Evolutionary conservation across 2,888 invertebrate genomes (phyloP).

Genomic region (Sipha maydis): DNA sequence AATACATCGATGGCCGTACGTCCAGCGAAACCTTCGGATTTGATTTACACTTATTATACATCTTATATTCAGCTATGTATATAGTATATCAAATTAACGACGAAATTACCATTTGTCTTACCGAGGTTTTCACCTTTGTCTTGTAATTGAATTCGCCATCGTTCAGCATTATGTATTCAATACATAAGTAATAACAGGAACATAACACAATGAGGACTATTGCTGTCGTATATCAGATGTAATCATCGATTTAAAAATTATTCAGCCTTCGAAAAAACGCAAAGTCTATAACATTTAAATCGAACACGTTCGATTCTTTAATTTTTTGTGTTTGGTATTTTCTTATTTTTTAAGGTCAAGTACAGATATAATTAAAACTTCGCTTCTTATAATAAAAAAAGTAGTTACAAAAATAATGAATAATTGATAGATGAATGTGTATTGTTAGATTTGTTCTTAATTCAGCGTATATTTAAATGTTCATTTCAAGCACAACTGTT

Average conservation of each 20-base stretch:
- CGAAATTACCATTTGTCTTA: constrained; percentile 3
- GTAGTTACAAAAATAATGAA: too few species aligned
- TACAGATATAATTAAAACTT: background rate
- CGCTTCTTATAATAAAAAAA: too few species aligned
- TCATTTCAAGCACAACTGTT: background rate
- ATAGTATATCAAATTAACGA: background rate
- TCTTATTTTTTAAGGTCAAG: background rate
- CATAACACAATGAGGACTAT: background rate
- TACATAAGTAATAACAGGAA: background rate
- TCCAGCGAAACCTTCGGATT: background rate
- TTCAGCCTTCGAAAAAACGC: background rate
- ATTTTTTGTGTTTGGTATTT: background rate
- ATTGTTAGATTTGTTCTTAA: too few species aligned
- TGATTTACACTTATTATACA: background rate
- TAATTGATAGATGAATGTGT: too few species aligned
- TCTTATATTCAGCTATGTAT: background rate
- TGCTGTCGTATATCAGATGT: too few species aligned
- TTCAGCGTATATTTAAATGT: too few species aligned
- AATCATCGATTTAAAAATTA: background rate
- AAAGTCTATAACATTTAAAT: background rate
- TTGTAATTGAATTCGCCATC: background rate
- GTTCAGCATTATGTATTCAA: background rate
- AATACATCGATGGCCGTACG: background rate
- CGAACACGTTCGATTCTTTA: background rate
- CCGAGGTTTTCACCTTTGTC: background rate